Evolutionary conservation across 2,797 vertebrate genomes (phyloP).

Genomic region (Dryobates pubescens): DNA sequence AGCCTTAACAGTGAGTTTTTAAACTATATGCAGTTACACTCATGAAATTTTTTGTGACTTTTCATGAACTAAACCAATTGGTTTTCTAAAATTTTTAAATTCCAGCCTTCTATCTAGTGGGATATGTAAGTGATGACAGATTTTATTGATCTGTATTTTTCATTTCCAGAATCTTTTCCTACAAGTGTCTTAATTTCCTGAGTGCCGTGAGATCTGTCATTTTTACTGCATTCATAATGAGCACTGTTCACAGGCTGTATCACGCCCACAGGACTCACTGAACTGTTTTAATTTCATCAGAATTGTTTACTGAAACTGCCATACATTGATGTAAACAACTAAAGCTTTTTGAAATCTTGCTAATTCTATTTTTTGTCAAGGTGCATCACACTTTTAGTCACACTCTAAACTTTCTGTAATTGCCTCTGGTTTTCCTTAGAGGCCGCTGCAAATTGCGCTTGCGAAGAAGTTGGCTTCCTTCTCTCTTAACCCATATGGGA

Average conservation of each 20-base stretch:
- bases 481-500: background rate
- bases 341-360: background rate
- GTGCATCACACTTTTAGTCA: background rate
- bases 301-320: background rate
- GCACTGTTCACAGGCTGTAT: background rate
- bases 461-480: background rate
- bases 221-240: background rate
- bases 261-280: background rate
- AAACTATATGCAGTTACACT: background rate
- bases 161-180: background rate
- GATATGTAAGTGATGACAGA: background rate
- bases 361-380: background rate
- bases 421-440: background rate
- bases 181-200: conserved; percentile 35
- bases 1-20: background rate
- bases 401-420: background rate
- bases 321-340: background rate
- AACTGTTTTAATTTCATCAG: conserved; percentile 13
- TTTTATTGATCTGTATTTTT: background rate
- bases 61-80: background rate
- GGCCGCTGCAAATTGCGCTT: background rate
- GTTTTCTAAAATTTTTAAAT: background rate
- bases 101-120: background rate
- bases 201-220: background rate
- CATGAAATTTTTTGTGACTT: background rate